These are phyloP conservation scores for Metacarcinus magister DNA, from an alignment of 2,888 invertebrate genomes.

Conservation along the genomic window DNA sequence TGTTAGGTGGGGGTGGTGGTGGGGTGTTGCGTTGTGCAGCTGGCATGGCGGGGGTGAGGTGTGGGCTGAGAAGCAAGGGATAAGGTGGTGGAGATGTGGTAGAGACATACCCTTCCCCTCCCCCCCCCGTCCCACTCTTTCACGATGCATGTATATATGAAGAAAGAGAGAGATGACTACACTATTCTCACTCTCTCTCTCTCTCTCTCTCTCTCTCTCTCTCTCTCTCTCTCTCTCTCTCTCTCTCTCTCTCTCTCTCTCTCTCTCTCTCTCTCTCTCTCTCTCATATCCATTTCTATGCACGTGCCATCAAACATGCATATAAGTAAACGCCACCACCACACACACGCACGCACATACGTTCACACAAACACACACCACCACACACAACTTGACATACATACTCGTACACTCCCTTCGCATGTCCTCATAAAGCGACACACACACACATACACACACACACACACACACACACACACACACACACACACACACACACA, in stretches of 20 bases:
- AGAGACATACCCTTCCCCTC: background rate
- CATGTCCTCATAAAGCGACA: background rate
- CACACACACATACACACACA: background rate
- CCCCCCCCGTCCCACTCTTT: background rate
- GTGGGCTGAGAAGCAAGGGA: background rate
- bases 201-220: background rate
- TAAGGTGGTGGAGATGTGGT: background rate
- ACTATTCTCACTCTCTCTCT: background rate
- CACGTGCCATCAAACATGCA: background rate
- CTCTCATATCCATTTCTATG: background rate
- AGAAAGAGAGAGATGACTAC: background rate
- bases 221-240: no score
- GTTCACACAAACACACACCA: background rate
- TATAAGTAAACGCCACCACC: background rate
- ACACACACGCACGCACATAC: background rate
- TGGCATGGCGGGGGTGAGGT: slow-evolving; percentile 7
- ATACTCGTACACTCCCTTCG: background rate
- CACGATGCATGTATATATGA: background rate
- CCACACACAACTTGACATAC: background rate
- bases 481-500: slow-evolving; percentile 39
- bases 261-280: background rate
- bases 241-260: no score
- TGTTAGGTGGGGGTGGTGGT: background rate
- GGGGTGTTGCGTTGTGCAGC: slow-evolving; percentile 10
- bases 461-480: background rate